phyloP scores from a whole-genome alignment of 2,888 invertebrate genomes.

The Andrena hattorfiana region DNA sequence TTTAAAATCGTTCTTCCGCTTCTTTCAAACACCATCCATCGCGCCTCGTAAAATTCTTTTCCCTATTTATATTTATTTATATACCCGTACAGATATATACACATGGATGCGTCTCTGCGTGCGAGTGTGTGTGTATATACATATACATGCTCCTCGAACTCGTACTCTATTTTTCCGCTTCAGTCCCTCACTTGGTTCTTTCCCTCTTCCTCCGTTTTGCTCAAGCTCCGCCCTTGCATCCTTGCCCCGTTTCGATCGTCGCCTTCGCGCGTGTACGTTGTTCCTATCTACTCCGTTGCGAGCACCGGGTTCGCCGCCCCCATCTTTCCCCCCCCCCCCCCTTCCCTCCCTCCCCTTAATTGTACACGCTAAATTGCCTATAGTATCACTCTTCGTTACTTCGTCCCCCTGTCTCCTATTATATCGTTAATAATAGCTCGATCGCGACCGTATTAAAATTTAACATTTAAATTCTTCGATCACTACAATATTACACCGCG shows the following conservation, averaged over 20 bases:
- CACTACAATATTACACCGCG: slow-evolving; percentile 85
- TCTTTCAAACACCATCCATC: slow-evolving; percentile 36
- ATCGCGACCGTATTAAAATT: slow-evolving; percentile 85
- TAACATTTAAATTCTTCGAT: slow-evolving; percentile 85
- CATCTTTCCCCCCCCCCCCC: slow-evolving; percentile 15
- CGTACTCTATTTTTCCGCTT: background rate
- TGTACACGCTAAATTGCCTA: slow-evolving; percentile 85
- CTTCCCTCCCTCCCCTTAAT: slow-evolving; percentile 77
- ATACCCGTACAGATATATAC: slow-evolving; percentile 69
- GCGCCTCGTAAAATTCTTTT: slow-evolving; percentile 55
- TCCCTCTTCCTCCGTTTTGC: background rate
- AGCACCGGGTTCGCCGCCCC: slow-evolving; percentile 72
- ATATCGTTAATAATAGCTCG: slow-evolving; percentile 80
- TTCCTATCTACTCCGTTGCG: slow-evolving; percentile 69
- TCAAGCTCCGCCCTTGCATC: slow-evolving; percentile 19
- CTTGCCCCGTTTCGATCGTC: slow-evolving; percentile 24
- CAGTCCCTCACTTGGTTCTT: background rate
- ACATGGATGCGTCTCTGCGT: slow-evolving; percentile 31
- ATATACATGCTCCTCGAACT: slow-evolving; percentile 38
- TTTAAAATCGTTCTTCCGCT: slow-evolving; percentile 4
- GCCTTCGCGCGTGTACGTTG: slow-evolving; percentile 61
- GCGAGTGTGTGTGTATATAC: slow-evolving; percentile 25
- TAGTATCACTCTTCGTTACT: slow-evolving; percentile 78
- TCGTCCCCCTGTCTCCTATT: slow-evolving; percentile 12
- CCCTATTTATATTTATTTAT: slow-evolving; percentile 70